Evolutionary conservation across 2,797 vertebrate genomes (phyloP), one percentile per base, ranked within the genome.

Genomic region (Mastacembelus armatus): DNA sequence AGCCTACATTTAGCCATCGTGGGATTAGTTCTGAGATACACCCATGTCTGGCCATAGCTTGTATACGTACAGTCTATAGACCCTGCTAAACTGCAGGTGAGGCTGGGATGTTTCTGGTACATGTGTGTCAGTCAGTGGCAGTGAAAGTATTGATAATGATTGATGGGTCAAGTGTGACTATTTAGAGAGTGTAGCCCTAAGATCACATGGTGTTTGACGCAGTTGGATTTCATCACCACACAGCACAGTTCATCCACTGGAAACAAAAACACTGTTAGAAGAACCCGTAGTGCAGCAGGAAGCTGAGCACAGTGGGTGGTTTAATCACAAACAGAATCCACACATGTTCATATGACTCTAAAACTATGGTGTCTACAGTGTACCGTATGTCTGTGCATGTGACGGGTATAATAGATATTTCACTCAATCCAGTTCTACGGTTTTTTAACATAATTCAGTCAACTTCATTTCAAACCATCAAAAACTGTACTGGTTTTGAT

Each of bases 191-290:
- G 77, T 9, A 43, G 73, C 57, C 62, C 71, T 50, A 59, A 57
- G 54, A 74, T 82, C 63, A 55, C 70, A 74, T 8, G 30, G 76
- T 77, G 75, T 77, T 82, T 27, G 36, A 85, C 85, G 87, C 89
- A 91, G 87, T 84, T 82, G 82, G 89, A 92, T 88, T 84, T 93
- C 92, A 93, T 88, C 90, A 90, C 92, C 88, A 91, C 88, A 92
- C 78, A 64, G 71, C 56, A 67, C 79, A 49, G 78, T 80, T 85
- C 47, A 55, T 79, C 78, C 74, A 54, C 52, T 71, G 70, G 72
- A 83, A 87, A 86, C 58, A 81, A 84, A 86, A 85, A 85, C 74
- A 84, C 68, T 58, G 72, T 85, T 48, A 59, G 71, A 72, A 70
- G 59, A 77, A 40, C 56, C 81, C 78, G 54, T 40, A 0, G 55